Percentiles rank a stretch among this genome's conserved stretches.
Evolutionary conservation across 2,888 invertebrate species (phyloP).

Genomic region (Gerris lacustris): DNA sequence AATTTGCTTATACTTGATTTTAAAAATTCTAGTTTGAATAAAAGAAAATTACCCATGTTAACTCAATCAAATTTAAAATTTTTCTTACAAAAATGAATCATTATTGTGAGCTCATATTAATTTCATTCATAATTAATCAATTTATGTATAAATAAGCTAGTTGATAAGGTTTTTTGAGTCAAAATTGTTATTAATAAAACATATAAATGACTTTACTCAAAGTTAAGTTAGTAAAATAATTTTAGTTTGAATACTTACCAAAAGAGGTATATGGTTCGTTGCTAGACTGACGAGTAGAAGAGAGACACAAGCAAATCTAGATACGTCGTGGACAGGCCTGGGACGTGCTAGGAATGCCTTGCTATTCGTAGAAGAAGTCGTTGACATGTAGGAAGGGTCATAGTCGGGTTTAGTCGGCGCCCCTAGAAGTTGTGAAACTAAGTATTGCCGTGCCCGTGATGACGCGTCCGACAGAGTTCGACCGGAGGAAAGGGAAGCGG

Average conservation of each 20-base stretch:
- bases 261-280: conserved; percentile 46
- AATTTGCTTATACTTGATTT: too few relatives aligned
- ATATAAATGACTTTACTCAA: too few relatives aligned
- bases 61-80: too few relatives aligned
- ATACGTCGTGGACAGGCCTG: conserved; percentile 35
- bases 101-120: too few relatives aligned
- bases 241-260: conserved; percentile 41
- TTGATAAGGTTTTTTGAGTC: too few relatives aligned
- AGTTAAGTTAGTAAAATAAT: too few relatives aligned
- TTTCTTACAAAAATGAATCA: too few relatives aligned
- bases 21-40: too few relatives aligned
- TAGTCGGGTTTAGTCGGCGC: conserved; percentile 15
- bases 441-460: conserved; percentile 22
- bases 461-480: conserved; percentile 30
- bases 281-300: conserved; percentile 46
- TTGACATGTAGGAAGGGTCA: conserved; percentile 29
- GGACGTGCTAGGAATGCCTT: conserved; percentile 26
- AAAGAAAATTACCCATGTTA: too few relatives aligned
- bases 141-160: too few relatives aligned
- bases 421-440: conserved; percentile 20
- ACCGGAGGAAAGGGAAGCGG: conserved; percentile 30
- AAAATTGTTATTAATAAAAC: too few relatives aligned
- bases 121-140: too few relatives aligned
- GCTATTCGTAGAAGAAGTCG: conserved; percentile 31
- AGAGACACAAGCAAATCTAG: conserved; percentile 39